Evolutionary conservation across 1,140 invertebrate species (phyloP).

Genomic region (Meloidogyne exigua): DNA sequence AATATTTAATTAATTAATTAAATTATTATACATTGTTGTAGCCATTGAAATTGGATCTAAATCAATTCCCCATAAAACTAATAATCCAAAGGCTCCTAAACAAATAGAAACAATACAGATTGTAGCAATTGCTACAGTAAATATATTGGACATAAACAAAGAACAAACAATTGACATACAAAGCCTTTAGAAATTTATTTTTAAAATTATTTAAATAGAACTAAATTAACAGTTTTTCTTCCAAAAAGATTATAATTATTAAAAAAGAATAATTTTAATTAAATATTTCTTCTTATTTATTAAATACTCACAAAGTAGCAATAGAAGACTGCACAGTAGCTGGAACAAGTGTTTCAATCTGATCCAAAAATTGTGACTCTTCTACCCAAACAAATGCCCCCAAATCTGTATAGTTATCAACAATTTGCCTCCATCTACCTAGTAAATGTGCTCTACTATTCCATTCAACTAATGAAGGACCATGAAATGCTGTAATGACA

Average conservation of each 20-base stretch:
- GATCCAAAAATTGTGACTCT: slow-evolving; percentile 51
- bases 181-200: slow-evolving; percentile 34
- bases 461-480: slow-evolving; percentile 47
- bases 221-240: too few relatives aligned
- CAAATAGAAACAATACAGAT: slow-evolving; percentile 64
- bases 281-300: too few relatives aligned
- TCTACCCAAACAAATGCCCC: slow-evolving; percentile 47
- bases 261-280: background rate
- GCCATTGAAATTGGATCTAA: slow-evolving; percentile 65
- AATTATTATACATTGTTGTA: background rate
- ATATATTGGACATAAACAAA: slow-evolving; percentile 65
- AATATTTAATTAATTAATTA: background rate
- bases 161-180: slow-evolving; percentile 65
- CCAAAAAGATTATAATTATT: too few relatives aligned
- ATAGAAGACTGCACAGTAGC: slow-evolving; percentile 65
- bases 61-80: slow-evolving; percentile 64
- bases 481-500: slow-evolving; percentile 50
- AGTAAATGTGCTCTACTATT: slow-evolving; percentile 38
- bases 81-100: slow-evolving; percentile 64
- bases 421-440: slow-evolving; percentile 49
- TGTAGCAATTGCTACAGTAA: slow-evolving; percentile 64
- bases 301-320: slow-evolving; percentile 54
- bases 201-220: too few relatives aligned
- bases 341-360: slow-evolving; percentile 64
- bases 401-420: slow-evolving; percentile 48